phyloP scores from a whole-genome alignment of 1,140 invertebrate genomes.

The Rhagoletis zephyria region DNA sequence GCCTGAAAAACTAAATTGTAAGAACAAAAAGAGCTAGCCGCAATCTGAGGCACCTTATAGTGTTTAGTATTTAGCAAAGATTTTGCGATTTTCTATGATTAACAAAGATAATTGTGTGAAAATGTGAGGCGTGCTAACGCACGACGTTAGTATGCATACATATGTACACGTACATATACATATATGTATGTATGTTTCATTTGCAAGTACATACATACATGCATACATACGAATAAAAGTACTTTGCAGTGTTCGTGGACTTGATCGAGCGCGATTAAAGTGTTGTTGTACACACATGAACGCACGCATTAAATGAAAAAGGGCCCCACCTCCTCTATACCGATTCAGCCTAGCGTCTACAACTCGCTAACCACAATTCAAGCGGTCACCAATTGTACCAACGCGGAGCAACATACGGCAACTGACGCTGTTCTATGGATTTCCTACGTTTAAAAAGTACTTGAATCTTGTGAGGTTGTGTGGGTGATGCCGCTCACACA shows the following conservation, averaged over 20 bases:
- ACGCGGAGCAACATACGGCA: constrained; percentile 27
- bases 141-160: neutral
- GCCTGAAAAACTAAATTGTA: neutral
- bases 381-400: neutral
- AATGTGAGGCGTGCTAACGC: constrained; percentile 11
- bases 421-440: constrained; percentile 37
- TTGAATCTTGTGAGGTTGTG: neutral
- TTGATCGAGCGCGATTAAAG: constrained; percentile 21
- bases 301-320: constrained; percentile 19
- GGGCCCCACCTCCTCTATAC: neutral
- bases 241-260: neutral
- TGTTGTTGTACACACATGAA: constrained; percentile 32
- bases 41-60: neutral
- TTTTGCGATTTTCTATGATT: constrained; percentile 10
- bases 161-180: neutral
- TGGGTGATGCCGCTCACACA: neutral
- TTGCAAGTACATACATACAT: neutral
- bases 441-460: constrained; percentile 31
- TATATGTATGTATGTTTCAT: neutral
- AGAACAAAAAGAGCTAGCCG: neutral
- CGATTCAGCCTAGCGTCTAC: neutral
- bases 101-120: constrained; percentile 41
- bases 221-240: neutral
- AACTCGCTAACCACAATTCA: neutral
- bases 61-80: neutral